Conservation (phyloP, 2,797 vertebrate species). For the Enteromius unitaeniatus region DNA sequence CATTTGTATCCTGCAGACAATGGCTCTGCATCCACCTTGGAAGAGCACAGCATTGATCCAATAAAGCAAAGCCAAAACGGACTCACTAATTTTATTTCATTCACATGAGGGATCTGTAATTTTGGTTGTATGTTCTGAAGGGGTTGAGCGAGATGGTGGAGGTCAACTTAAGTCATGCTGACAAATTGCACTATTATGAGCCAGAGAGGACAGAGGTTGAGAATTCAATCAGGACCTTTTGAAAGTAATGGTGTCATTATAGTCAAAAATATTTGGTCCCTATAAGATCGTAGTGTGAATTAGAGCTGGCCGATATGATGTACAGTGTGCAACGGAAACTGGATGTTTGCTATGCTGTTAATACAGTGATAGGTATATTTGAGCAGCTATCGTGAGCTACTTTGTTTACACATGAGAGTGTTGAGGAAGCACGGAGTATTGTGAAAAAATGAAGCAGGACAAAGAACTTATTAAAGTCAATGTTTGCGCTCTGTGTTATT, state of each 20-base stretch:
- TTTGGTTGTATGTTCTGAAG: constrained; percentile 53
- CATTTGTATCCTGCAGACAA: constrained; percentile 75
- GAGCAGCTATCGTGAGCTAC: neutral
- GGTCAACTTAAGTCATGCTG: constrained; percentile 50
- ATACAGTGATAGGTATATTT: neutral
- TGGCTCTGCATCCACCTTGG: constrained; percentile 66
- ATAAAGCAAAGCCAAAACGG: constrained; percentile 58
- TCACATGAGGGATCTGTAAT: constrained; percentile 66
- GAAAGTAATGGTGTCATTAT: constrained; percentile 29
- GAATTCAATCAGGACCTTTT: constrained; percentile 29
- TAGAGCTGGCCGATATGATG: neutral
- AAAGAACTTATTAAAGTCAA: neutral
- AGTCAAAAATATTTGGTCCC: constrained; percentile 13
- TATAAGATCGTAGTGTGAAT: neutral
- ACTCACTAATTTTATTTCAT: constrained; percentile 54
- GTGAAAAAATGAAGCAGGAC: neutral
- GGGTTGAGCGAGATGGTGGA: constrained; percentile 54
- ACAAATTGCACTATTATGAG: constrained; percentile 24
- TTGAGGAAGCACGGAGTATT: neutral
- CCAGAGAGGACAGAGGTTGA: constrained; percentile 20
- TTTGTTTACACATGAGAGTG: neutral
- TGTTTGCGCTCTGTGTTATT: neutral
- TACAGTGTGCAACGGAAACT: neutral
- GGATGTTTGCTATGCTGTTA: neutral
- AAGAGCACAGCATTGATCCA: constrained; percentile 75